A percentile compares a stretch with the other conserved stretches of the same genome.
These are phyloP conservation scores for Anadara kagoshimensis DNA, from an alignment of 1,140 invertebrate genomes.

Conservation along the genomic window DNA sequence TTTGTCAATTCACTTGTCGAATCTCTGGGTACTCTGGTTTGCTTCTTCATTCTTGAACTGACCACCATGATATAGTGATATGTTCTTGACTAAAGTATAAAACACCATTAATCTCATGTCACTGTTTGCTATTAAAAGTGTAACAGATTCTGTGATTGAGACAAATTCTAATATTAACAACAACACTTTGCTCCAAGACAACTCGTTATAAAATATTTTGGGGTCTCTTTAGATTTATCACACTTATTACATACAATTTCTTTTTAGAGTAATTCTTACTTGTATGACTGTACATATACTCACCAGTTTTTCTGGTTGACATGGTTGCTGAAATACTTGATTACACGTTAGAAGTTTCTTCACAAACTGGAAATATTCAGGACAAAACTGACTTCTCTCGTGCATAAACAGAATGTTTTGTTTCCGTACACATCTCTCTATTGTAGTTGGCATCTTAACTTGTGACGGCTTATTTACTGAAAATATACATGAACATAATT, in stretches of 20 bases:
- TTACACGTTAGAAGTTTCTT: constrained; percentile 83
- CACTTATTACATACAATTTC: background rate
- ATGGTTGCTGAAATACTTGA: constrained; percentile 54
- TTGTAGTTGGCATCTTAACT: constrained; percentile 81
- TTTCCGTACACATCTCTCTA: constrained; percentile 86
- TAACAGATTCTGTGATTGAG: too few species aligned
- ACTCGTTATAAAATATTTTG: too few species aligned
- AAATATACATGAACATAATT: background rate
- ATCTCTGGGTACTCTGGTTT: too few species aligned
- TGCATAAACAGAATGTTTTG: constrained; percentile 96
- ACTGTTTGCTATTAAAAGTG: too few species aligned
- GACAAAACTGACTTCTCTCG: constrained; percentile 91
- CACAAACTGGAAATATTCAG: constrained; percentile 95
- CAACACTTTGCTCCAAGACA: too few species aligned
- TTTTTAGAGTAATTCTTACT: background rate
- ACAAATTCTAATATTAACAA: too few species aligned
- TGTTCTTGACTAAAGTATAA: too few species aligned
- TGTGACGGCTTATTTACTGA: constrained; percentile 46
- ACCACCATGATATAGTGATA: too few species aligned
- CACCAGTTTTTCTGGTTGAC: constrained; percentile 65
- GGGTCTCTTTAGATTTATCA: too few species aligned
- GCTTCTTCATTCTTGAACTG: too few species aligned
- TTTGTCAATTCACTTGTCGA: too few species aligned
- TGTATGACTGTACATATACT: constrained; percentile 15
- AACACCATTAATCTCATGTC: too few species aligned